phyloP scores from a whole-genome alignment of 2,797 vertebrate species.

The Prunella strophiata region DNA sequence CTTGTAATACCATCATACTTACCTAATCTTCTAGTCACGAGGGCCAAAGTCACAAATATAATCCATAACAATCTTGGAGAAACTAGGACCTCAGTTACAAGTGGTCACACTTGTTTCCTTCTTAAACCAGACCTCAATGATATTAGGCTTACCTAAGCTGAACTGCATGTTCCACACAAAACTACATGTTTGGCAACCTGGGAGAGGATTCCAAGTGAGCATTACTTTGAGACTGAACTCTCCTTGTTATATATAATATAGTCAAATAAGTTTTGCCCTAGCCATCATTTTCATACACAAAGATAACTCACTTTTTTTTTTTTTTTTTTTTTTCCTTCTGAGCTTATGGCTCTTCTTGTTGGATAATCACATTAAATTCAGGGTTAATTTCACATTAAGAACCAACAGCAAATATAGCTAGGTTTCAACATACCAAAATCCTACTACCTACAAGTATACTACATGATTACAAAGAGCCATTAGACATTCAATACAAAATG shows the following conservation, averaged over 20 bases:
- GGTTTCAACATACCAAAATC: background rate
- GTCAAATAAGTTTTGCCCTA: background rate
- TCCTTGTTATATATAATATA: background rate
- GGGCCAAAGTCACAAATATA: background rate
- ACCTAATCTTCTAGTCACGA: background rate
- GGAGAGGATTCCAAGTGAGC: background rate
- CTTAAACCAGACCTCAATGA: background rate
- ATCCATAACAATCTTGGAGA: background rate
- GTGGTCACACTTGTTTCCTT: background rate
- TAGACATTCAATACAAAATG: background rate
- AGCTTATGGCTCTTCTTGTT: background rate
- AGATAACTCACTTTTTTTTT: background rate
- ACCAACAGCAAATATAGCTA: background rate
- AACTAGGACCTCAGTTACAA: background rate
- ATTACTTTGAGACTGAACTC: background rate
- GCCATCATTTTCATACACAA: background rate
- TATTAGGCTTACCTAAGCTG: background rate
- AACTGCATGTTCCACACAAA: background rate
- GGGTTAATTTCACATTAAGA: background rate
- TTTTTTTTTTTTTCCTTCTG: background rate
- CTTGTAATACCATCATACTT: background rate
- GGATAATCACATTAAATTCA: background rate
- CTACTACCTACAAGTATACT: background rate
- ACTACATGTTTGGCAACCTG: background rate
- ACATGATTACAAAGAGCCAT: background rate